Evolutionary conservation across 2,888 invertebrate species (phyloP).

Genomic region (Branchellion lobata): DNA sequence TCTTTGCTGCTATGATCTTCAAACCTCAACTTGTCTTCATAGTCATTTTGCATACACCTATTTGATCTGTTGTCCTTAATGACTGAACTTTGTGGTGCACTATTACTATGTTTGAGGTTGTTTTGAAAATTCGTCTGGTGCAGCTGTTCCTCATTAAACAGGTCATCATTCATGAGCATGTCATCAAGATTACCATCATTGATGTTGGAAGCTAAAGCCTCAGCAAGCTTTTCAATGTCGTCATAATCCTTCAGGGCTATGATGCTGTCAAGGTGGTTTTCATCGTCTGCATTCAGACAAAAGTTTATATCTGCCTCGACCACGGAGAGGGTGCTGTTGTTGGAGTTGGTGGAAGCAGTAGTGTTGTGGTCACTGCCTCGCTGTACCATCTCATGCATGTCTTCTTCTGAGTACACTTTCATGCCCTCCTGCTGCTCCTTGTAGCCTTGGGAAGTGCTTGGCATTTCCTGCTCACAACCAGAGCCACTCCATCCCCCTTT

Average conservation of each 20-base stretch:
- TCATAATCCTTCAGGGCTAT: slow-evolving; percentile 38
- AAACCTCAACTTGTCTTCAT: not conserved
- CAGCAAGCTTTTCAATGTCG: slow-evolving; percentile 40
- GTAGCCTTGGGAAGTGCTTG: not conserved
- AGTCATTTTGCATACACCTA: slow-evolving; percentile 1
- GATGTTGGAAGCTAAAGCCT: slow-evolving; percentile 38
- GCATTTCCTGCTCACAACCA: not conserved
- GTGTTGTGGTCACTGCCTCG: not conserved
- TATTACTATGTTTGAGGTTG: not conserved
- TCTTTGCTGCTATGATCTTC: not conserved
- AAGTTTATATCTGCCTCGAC: slow-evolving; percentile 30
- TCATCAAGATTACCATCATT: slow-evolving; percentile 29
- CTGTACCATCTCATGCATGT: not conserved
- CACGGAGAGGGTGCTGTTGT: not conserved
- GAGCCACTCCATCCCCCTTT: too few species aligned
- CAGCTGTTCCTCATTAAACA: not conserved
- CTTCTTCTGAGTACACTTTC: slow-evolving; percentile 9
- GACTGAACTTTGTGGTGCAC: not conserved
- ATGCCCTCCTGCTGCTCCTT: slow-evolving; percentile 1
- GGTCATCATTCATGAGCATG: slow-evolving; percentile 30
- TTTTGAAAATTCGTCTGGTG: not conserved
- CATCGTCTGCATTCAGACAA: slow-evolving; percentile 35
- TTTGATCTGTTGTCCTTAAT: not conserved
- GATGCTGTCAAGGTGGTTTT: slow-evolving; percentile 34
- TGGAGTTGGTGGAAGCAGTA: not conserved